These are phyloP conservation scores for Whitmania pigra DNA, from an alignment of 1,140 invertebrate genomes.

Conservation along the genomic window DNA sequence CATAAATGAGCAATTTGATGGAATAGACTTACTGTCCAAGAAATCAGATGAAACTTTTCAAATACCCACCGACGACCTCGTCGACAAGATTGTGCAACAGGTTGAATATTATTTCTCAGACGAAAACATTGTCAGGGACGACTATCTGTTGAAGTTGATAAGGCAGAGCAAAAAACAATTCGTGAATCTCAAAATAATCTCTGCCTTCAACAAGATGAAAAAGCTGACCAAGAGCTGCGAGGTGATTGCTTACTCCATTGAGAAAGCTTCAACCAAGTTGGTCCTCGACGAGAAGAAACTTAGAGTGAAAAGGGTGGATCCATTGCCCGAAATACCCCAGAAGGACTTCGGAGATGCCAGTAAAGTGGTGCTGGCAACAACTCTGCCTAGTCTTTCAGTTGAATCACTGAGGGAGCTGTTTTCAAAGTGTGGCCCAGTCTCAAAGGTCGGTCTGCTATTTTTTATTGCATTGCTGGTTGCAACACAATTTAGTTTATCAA, in stretches of 20 bases:
- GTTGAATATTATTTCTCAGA: conserved; percentile 19
- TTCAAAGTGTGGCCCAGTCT: conserved; percentile 26
- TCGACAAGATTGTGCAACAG: conserved; percentile 12
- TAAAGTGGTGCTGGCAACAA: conserved; percentile 24
- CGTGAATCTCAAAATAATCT: conserved; percentile 16
- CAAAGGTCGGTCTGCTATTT: conserved; percentile 24
- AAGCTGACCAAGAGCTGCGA: conserved; percentile 8
- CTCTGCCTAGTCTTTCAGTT: conserved; percentile 22
- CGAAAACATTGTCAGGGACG: conserved; percentile 17
- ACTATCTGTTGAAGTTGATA: conserved; percentile 16
- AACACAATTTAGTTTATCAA: not conserved
- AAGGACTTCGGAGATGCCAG: not conserved
- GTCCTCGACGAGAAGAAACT: conserved; percentile 1
- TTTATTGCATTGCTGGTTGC: not conserved
- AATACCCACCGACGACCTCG: conserved; percentile 8
- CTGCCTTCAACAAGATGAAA: conserved; percentile 18
- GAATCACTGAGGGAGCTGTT: conserved; percentile 26
- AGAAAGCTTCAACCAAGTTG: conserved; percentile 9
- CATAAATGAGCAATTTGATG: not conserved
- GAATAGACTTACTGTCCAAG: not conserved
- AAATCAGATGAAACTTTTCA: not conserved
- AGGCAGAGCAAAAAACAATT: conserved; percentile 11
- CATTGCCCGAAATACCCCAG: not conserved
- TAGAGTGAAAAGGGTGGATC: conserved; percentile 15
- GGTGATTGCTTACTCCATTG: conserved; percentile 6